Percentiles rank a stretch among this genome's conserved stretches.
These are phyloP conservation scores for Schrankia costaestrigalis DNA, from an alignment of 2,888 invertebrate species.

Conservation along the genomic window DNA sequence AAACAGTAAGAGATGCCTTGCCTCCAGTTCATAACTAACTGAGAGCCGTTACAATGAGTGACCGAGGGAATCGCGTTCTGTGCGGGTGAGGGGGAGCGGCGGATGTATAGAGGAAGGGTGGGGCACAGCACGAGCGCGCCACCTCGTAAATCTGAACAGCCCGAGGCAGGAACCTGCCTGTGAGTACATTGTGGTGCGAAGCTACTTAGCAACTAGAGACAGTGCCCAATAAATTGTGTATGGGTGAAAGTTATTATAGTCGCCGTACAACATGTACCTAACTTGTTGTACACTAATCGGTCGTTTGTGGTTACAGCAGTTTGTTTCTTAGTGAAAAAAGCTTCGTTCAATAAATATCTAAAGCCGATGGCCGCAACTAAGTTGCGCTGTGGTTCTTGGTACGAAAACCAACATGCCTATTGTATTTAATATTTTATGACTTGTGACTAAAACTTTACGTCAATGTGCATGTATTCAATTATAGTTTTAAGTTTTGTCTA, in stretches of 20 bases:
- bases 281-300: conserved; percentile 39
- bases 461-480: no score
- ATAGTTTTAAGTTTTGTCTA: no score
- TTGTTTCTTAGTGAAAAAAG: conserved; percentile 26
- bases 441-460: no score
- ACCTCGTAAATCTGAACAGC: conserved; percentile 64
- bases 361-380: conserved; percentile 13
- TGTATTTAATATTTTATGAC: no score
- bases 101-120: conserved; percentile 37
- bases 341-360: conserved; percentile 22
- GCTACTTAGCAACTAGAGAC: conserved; percentile 53
- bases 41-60: conserved; percentile 60
- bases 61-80: conserved; percentile 46
- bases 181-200: conserved; percentile 37
- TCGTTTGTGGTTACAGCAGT: conserved; percentile 31
- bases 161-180: conserved; percentile 47
- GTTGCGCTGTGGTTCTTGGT: no score
- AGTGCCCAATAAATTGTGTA: conserved; percentile 49
- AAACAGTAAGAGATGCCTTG: conserved; percentile 44
- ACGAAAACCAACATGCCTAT: no score
- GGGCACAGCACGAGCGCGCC: conserved; percentile 56
- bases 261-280: conserved; percentile 29
- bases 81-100: conserved; percentile 24
- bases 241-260: conserved; percentile 48
- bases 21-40: conserved; percentile 56